Base-by-base conservation (phyloP, 2,888 invertebrate species). In the Conistra vaccinii region DNA sequence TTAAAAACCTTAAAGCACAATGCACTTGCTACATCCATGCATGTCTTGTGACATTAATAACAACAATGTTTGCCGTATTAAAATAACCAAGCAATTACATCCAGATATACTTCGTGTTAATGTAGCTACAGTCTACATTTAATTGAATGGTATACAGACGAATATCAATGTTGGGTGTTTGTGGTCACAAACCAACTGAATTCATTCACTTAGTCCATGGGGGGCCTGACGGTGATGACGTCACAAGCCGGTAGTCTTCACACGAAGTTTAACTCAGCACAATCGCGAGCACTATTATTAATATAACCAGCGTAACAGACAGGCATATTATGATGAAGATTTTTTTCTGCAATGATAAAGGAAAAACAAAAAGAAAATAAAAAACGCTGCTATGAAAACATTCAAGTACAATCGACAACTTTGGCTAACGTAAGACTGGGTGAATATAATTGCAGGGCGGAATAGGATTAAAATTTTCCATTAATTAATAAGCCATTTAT, bases 301-400 rank as follows among this genome's bases (percentile, higher is more conserved):
- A 97, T 97, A 98, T 97, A 96, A 97, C 97, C 97, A 97, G 96
- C 96, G 97, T 97, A 96, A 98, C 97, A 94, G 97, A 96, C 97
- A 98, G 97, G 97, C 98, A 98, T 97, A 98, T 97, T 96, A 98
- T 97, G 97, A 98, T 98, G 97, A 98, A 97, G 97, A 98, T 98
- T 97, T 98, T 98, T 98, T 98, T 98, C 98, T 98, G 98, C 94
- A 97, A 98, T 97, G 96, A 97, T 93, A 97, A 97, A 96, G 93
- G 95, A 95, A 92, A 96, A 96, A 94, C 90, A 92, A 95, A 95
- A 95, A 94, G 89, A 92, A 96, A 96, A 95, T 95, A 95, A 95
- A 95, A 96, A 93, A 90, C 68, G 77, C 86, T 88, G 88, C 83
- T 80, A 80, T 87, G 63, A 78, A 78, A 81, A 79, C 63, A 61